Evolutionary conservation across 2,888 invertebrate species (phyloP).

Genomic region (Drosophila picticornis): DNA sequence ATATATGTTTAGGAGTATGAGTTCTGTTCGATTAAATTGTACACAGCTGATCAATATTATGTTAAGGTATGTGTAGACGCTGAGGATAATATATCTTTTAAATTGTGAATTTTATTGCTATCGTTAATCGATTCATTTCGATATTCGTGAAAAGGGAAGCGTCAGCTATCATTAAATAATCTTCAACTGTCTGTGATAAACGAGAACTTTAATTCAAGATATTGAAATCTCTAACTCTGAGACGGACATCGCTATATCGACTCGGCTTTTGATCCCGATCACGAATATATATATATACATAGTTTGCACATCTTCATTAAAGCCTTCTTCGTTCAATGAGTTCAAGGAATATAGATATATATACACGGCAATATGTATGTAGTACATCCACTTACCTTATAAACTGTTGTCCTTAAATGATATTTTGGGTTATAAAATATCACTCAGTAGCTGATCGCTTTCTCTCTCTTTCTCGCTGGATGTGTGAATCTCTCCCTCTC

Average conservation of each 20-base stretch:
- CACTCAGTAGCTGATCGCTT: conserved; percentile 70
- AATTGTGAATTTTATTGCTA: neutral
- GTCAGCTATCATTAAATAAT: neutral
- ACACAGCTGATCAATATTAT: neutral
- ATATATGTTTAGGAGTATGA: neutral
- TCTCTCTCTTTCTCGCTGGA: neutral
- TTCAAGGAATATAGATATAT: neutral
- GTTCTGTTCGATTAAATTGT: neutral
- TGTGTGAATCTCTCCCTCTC: neutral
- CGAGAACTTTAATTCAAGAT: neutral
- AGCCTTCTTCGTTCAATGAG: neutral
- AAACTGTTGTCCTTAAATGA: conserved; percentile 77
- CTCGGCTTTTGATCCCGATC: neutral
- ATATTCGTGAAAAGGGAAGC: neutral
- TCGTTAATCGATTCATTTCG: neutral
- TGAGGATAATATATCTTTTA: neutral
- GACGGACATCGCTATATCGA: neutral
- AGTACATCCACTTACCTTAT: conserved; percentile 64
- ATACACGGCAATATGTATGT: neutral
- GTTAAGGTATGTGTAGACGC: neutral
- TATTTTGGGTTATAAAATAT: conserved; percentile 75
- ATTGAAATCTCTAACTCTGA: neutral
- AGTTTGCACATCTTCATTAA: neutral
- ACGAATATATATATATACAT: neutral
- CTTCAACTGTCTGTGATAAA: neutral